These are phyloP conservation scores for Shinisaurus crocodilurus DNA, from an alignment of 2,113 vertebrate genomes.

Conservation along the genomic window DNA sequence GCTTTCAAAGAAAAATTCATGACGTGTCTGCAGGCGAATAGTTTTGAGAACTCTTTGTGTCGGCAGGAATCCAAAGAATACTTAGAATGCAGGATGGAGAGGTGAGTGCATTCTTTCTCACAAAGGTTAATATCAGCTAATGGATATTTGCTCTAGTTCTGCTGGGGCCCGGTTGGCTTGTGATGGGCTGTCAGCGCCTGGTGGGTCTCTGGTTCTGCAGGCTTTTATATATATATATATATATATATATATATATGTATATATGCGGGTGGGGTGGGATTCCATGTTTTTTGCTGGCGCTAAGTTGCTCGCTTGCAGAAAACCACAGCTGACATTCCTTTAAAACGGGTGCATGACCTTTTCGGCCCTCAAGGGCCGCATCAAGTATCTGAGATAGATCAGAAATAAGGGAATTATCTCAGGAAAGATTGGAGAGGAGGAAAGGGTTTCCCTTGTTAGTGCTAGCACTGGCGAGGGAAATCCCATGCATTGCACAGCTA, in stretches of 20 bases:
- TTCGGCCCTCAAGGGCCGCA: no score
- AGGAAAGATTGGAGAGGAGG: no score
- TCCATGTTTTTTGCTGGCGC: neutral
- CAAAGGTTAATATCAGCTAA: no score
- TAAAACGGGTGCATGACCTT: neutral
- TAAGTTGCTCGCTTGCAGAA: neutral
- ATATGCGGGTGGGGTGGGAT: no score
- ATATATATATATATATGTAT: no score
- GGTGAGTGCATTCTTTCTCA: conserved; percentile 64
- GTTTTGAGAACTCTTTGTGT: conserved; percentile 86
- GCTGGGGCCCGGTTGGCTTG: rapidly evolving
- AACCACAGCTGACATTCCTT: neutral
- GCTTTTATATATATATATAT: neutral
- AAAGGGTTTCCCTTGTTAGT: no score
- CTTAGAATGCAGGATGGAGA: conserved; percentile 92
- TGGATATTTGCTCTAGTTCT: neutral
- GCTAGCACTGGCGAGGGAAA: no score
- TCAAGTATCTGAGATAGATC: no score
- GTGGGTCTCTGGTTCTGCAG: neutral
- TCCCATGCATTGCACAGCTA: no score
- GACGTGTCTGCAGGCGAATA: conserved; percentile 85
- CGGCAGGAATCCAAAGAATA: conserved; percentile 89
- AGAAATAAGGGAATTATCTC: no score
- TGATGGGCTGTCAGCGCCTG: neutral
- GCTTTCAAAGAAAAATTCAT: conserved; percentile 91